Conservation (phyloP, 1,140 invertebrate genomes). For the Lerema accius region DNA sequence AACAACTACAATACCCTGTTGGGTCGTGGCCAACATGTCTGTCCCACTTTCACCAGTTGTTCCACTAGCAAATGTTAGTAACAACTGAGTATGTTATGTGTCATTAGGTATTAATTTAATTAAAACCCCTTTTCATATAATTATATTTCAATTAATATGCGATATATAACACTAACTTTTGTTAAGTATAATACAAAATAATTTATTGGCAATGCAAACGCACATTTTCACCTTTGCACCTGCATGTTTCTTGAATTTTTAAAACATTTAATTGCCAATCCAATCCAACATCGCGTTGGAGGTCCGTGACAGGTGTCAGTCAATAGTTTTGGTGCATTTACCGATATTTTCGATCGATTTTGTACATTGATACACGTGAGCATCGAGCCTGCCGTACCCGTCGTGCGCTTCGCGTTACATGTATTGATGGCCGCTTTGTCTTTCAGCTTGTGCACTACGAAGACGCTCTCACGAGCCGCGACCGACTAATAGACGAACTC, state of each 20-base stretch:
- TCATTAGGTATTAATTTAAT: too few species aligned
- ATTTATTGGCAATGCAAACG: background rate
- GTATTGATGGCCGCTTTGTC: constrained; percentile 62
- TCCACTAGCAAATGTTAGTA: background rate
- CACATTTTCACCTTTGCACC: constrained; percentile 2
- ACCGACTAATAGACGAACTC: constrained; percentile 85
- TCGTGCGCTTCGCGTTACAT: constrained; percentile 35
- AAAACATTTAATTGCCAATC: constrained; percentile 8
- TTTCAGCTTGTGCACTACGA: constrained; percentile 85
- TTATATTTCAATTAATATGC: too few species aligned
- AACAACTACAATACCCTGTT: background rate
- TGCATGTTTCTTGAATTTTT: background rate
- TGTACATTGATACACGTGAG: background rate
- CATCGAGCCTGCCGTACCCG: background rate
- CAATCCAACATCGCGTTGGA: too few species aligned
- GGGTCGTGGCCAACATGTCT: background rate
- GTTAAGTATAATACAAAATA: background rate
- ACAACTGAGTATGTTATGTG: too few species aligned
- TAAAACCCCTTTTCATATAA: too few species aligned
- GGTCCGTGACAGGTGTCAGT: constrained; percentile 12
- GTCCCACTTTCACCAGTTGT: background rate
- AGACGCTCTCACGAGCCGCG: constrained; percentile 82
- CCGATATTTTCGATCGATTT: constrained; percentile 16
- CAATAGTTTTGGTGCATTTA: constrained; percentile 16
- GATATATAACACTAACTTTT: too few species aligned